Evolutionary conservation across 2,888 invertebrate species (phyloP), one percentile per base, ranked within the genome.

Genomic region (Pemphredon lugubris): DNA sequence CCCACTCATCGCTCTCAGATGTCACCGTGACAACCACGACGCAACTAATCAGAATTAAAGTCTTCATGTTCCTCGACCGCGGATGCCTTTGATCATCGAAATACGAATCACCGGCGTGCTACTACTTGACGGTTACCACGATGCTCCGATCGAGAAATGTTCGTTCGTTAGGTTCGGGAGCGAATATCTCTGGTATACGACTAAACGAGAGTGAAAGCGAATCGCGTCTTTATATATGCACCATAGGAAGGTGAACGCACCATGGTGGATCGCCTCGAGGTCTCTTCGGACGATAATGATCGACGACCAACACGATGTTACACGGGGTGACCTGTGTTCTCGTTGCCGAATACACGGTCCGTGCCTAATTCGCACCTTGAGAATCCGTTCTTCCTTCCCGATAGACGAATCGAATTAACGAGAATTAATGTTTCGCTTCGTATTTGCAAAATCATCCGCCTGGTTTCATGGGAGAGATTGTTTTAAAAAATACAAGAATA

Each of bases 1-100:
- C 88, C 91, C 91, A 91, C 78, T 90, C 88, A 48, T 88, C 88
- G 45, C 90, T 90, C 66, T 90, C 89, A 4, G 61, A 60, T 1
- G 13, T 20, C 2, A 20, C 53, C 37, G 73, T 61, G 5, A 57
- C 40, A 44, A 77, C 21, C 14, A 80, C 75, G 45, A 50, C 11
- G 58, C 45, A 55, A 30, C 61, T 32, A 1, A 61, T 20, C 0
- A 59, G 14, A 13, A 68, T 20, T 4, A 53, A 9, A 2, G 3
- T 4, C 13, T 23, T 39, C 77, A 77, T 77, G 7, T 20, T 53
- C 14, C 13, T n/a, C 9, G 1, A n/a, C 13, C n/a, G 4, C 21
- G 13, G 4, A 20, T 11, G 14, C 6, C 20, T 40, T 14, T 9
- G 14, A 53, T 30, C 20, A 30, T n/a, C 40, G 16, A 37, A 4